These are phyloP conservation scores for Anolis apletophallus DNA, from an alignment of 2,797 vertebrate species.

Conservation along the genomic window DNA sequence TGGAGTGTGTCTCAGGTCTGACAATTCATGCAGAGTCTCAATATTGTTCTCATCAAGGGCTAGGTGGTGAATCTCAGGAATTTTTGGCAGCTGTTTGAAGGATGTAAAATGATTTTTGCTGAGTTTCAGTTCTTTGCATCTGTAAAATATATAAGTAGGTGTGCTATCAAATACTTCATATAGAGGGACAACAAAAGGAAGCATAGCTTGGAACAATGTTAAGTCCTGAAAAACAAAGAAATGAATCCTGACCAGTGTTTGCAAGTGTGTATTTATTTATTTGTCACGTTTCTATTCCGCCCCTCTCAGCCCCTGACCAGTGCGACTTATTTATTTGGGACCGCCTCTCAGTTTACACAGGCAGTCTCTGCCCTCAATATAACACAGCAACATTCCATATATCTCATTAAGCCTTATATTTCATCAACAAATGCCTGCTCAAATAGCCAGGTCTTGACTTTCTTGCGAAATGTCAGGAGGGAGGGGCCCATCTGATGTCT, in stretches of 20 bases:
- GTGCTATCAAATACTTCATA: constrained; percentile 34
- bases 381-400: no score
- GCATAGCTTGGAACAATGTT: not conserved
- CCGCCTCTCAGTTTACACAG: no score
- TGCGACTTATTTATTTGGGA: no score
- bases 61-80: constrained; percentile 90
- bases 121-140: constrained; percentile 92
- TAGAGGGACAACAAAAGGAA: not conserved
- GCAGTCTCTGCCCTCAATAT: no score
- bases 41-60: constrained; percentile 93
- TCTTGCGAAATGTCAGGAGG: no score
- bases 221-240: constrained; percentile 1
- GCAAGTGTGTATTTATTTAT: not conserved
- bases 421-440: no score
- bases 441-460: no score
- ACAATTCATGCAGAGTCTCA: constrained; percentile 83
- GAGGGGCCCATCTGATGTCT: no score
- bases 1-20: constrained; percentile 79
- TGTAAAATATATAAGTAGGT: constrained; percentile 71
- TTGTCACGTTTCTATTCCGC: no score
- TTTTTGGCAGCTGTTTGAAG: constrained; percentile 92
- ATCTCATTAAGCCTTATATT: no score
- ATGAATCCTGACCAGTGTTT: not conserved
- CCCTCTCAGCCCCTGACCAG: no score
- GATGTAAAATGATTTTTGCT: constrained; percentile 90